A percentile compares a stretch with the other conserved stretches of the same genome.
phyloP scores from a whole-genome alignment of 2,888 invertebrate genomes.

The Agrilus mali region DNA sequence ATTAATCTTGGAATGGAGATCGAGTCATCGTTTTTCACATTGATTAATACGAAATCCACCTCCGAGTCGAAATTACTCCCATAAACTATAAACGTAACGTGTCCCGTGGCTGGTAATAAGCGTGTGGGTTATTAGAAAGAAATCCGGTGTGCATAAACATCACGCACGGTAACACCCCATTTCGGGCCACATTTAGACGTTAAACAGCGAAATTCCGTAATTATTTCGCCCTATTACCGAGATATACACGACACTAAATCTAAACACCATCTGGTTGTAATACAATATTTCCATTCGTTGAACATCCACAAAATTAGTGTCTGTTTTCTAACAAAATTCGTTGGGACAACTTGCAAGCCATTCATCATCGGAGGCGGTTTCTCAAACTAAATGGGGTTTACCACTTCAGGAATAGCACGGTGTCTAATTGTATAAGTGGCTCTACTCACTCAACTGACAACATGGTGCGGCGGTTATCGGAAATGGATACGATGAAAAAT shows the following conservation, averaged over 20 bases:
- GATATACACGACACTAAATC: conserved; percentile 9
- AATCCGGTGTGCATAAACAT: conserved; percentile 28
- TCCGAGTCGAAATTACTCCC: too few relatives aligned
- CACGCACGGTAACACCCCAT: conserved; percentile 8
- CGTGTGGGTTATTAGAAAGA: conserved; percentile 25
- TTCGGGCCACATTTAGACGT: conserved; percentile 14
- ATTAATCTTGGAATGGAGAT: too few relatives aligned
- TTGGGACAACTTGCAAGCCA: conserved; percentile 5
- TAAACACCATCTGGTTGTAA: conserved; percentile 14
- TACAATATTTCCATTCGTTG: conserved; percentile 9
- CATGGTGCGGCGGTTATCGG: too few relatives aligned
- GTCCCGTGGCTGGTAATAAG: conserved; percentile 4
- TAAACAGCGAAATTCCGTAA: conserved; percentile 16
- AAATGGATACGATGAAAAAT: too few relatives aligned
- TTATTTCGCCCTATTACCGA: conserved; percentile 14
- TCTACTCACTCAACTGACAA: too few relatives aligned
- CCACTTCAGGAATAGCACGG: too few relatives aligned
- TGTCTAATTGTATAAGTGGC: too few relatives aligned
- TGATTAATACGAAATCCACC: too few relatives aligned
- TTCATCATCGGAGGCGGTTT: conserved; percentile 5
- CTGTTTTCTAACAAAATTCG: conserved; percentile 13
- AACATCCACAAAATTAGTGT: conserved; percentile 12
- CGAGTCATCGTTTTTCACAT: too few relatives aligned
- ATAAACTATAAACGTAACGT: too few relatives aligned
- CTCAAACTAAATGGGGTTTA: too few relatives aligned